Evolutionary conservation across 2,888 invertebrate species (phyloP), one percentile per base, ranked within the genome.

Genomic region (Mythimna loreyi): DNA sequence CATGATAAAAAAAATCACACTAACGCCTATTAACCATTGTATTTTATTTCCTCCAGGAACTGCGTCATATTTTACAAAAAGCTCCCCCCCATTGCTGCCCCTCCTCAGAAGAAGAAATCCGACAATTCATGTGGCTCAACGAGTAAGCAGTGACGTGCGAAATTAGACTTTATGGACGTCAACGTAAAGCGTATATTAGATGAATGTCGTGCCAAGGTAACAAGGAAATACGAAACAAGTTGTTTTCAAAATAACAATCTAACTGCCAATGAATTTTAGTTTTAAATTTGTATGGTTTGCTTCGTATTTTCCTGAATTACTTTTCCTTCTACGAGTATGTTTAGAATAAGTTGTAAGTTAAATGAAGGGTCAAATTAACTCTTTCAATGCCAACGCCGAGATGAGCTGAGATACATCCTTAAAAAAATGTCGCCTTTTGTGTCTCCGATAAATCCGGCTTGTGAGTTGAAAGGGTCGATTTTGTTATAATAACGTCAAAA

Each of bases 11-110:
- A n/a, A 36, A 36, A 36, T 28, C 1, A 0, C 25, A 57, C 3
- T 40, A 16, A 40, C 23, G 0, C 6, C 56, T 19, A 56, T n/a
- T 61, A 0, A 67, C 11, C 56, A 25, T 28, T 40, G 28, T 49
- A 1, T 59, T 49, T 53, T 61, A 28, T 63, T 63, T 59, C 69
- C 40, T 71, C 59, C 89, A 96, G 96, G 92, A 94, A 65, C 78
- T 96, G 7, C 94, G 96, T 23, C 81, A 87, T 7, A 82, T 91
- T 9, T 86, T 96, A 6, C 92, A 94, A 62, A 94, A 96, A 76
- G 96, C 95, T 8, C 95, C 96, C 11, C 97, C 97, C 0, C 97
- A 97, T 90, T 97, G 97, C 90, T 96, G 97, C 74, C 97, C 97
- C 1, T 97, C 97, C 0, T 97, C 96, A 67, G 96, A 97, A 67